Base-by-base conservation (phyloP, 2,797 vertebrate species). In the Lutjanus campechanus region DNA sequence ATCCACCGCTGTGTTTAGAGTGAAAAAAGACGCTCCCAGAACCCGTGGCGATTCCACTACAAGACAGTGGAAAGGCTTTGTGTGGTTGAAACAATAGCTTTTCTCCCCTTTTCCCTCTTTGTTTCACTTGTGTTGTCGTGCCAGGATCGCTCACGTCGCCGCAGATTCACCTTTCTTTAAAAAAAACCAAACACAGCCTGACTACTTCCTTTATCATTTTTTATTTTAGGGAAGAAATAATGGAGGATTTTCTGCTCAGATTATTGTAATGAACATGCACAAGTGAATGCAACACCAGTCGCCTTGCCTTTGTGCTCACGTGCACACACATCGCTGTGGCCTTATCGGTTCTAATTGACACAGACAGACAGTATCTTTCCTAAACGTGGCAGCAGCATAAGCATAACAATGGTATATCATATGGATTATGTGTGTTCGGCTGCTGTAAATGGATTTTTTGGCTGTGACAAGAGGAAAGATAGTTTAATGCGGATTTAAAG, bases 351-450 rank as follows among this genome's bases (percentile, higher is more conserved):
- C 58, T 85, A 87, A 91, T 89, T 87, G 91, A 90, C 91, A 85
- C 79, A 83, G 85, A 74, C 90, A 74, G 88, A 86, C 91, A 67
- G 87, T 93, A 93, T 94, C 91, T 95, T 84, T 81, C 92, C 84
- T 81, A 50, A 91, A 89, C 79, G 79, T 85, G 92, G 91, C 89
- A 81, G 88, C 90, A 68, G 85, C 89, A 92, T 94, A 90, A 93
- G 83, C 88, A 91, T 93, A 90, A 95, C 94, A 96, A 95, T 94
- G 88, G 89, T 88, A 85, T 92, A 93, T 95, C 93, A 84, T 95
- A 92, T 95, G 95, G 95, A 95, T 96, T 95, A 96, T 92, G 92
- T 91, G 93, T 92, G 92, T 94, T 94, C 55, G 85, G 73, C 89
- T 77, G 85, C 86, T 89, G 88, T 95, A 94, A 95, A 95, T 94